Percentiles rank a stretch among this genome's conserved stretches.
Evolutionary conservation across 2,888 invertebrate genomes (phyloP).

Genomic region (Celastrina argiolus): DNA sequence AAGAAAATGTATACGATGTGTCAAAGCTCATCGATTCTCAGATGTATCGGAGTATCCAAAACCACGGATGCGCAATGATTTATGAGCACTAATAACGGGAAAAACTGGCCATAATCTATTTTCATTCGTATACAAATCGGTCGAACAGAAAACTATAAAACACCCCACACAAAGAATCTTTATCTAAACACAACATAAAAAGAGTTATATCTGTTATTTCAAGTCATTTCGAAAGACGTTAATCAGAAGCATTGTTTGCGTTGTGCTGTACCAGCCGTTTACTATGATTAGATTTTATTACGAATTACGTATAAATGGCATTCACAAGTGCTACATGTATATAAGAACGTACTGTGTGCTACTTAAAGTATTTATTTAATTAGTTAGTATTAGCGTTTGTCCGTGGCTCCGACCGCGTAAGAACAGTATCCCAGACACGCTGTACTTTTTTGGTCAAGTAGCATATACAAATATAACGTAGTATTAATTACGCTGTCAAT

Average conservation of each 20-base stretch:
- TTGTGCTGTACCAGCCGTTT: constrained; percentile 40
- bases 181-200: constrained; percentile 75
- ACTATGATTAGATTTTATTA: constrained; percentile 54
- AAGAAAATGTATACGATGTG: background rate
- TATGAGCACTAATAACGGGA: constrained; percentile 73
- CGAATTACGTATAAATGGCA: constrained; percentile 29
- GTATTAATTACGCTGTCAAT: no score
- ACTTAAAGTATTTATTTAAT: no score
- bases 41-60: constrained; percentile 66
- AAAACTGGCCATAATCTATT: constrained; percentile 78
- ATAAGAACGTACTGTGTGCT: background rate
- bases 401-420: no score
- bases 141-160: constrained; percentile 77
- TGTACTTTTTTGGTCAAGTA: no score
- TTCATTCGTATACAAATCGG: constrained; percentile 75
- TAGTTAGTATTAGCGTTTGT: no score
- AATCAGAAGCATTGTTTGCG: constrained; percentile 57
- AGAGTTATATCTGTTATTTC: constrained; percentile 73
- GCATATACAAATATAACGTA: no score
- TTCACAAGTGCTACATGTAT: constrained; percentile 7
- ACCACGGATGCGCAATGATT: constrained; percentile 71
- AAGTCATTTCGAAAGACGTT: constrained; percentile 74
- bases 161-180: constrained; percentile 76
- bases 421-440: no score
- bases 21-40: constrained; percentile 43